These are phyloP conservation scores for Crypturellus undulatus DNA, from an alignment of 2,113 vertebrate species.

Conservation along the genomic window DNA sequence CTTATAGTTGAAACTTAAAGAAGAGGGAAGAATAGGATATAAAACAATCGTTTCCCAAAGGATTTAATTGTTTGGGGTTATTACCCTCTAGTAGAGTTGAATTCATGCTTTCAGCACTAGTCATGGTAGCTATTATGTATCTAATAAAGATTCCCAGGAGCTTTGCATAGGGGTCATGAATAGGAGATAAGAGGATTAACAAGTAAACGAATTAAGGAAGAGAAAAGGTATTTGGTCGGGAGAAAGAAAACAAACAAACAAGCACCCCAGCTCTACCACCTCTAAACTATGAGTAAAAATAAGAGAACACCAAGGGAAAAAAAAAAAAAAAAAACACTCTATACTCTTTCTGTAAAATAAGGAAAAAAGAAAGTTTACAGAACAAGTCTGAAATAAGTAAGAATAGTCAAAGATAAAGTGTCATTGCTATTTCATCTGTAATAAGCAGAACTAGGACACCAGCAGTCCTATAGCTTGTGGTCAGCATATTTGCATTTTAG, in stretches of 20 bases:
- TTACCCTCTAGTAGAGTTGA: not conserved
- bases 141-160: not conserved
- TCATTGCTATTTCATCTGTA: not conserved
- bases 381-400: not conserved
- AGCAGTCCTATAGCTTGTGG: not conserved
- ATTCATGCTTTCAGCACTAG: not conserved
- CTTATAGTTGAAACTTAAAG: not conserved
- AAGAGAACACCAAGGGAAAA: not conserved
- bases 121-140: not conserved
- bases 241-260: not conserved
- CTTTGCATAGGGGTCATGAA: fast-evolving
- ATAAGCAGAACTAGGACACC: not conserved
- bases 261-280: too few species aligned
- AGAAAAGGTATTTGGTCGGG: not conserved
- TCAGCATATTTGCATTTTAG: not conserved
- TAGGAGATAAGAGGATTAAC: not conserved
- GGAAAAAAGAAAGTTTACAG: not conserved
- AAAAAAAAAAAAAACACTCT: not conserved
- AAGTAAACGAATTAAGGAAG: not conserved
- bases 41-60: not conserved
- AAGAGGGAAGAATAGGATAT: not conserved
- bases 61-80: not conserved
- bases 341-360: not conserved
- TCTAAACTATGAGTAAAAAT: not conserved
- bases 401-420: not conserved